Conservation (phyloP, 2,888 invertebrate genomes). For the Oeneis ivallda region DNA sequence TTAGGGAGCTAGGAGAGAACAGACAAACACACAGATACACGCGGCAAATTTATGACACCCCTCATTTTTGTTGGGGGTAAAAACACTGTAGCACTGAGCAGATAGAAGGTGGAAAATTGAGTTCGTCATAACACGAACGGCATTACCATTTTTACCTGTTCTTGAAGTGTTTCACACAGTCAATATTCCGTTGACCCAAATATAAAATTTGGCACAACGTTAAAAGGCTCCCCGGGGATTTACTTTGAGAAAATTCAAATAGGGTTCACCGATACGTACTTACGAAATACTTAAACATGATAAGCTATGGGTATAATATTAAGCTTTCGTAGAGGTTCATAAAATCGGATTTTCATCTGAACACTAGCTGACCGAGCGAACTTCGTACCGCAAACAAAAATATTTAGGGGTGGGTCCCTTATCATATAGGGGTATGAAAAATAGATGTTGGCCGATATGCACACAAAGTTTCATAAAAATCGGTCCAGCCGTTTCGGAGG, state of each 20-base stretch:
- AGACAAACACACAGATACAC: too few species aligned
- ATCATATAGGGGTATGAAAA: too few species aligned
- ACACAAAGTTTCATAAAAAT: too few species aligned
- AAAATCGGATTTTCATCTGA: too few species aligned
- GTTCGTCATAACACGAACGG: constrained; percentile 13
- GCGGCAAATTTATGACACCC: too few species aligned
- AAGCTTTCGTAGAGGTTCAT: not conserved
- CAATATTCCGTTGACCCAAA: constrained; percentile 5
- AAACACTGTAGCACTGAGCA: not conserved
- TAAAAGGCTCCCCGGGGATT: constrained; percentile 2
- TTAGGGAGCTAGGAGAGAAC: too few species aligned
- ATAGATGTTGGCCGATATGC: too few species aligned
- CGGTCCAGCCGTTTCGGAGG: too few species aligned
- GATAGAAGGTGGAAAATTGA: constrained; percentile 1
- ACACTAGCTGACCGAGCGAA: too few species aligned
- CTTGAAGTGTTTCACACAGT: constrained; percentile 1
- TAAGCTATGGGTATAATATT: not conserved
- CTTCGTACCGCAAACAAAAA: too few species aligned
- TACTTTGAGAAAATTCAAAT: constrained; percentile 6
- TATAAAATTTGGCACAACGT: constrained; percentile 2
- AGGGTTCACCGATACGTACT: not conserved
- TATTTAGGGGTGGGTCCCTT: too few species aligned
- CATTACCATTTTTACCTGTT: constrained; percentile 9
- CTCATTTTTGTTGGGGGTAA: too few species aligned
- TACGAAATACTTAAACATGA: not conserved